phyloP scores from a whole-genome alignment of 1,140 invertebrate genomes.

The Acromyrmex heyeri region DNA sequence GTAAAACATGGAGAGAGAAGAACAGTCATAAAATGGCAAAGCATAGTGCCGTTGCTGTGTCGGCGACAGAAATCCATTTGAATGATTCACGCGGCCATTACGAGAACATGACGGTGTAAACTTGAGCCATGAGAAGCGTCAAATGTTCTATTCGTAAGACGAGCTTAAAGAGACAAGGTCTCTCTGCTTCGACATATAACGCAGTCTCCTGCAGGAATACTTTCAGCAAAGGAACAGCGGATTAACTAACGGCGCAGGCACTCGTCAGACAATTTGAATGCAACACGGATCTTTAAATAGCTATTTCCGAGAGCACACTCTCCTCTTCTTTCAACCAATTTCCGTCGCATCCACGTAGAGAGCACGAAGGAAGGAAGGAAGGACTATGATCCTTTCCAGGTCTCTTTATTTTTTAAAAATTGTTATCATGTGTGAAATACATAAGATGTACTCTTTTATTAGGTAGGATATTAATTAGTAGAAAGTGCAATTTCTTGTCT shows the following conservation, averaged over 20 bases:
- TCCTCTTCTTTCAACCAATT: conserved; percentile 34
- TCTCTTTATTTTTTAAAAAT: not conserved
- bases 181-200: conserved; percentile 47
- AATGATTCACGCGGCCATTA: conserved; percentile 37
- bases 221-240: conserved; percentile 64
- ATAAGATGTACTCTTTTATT: not conserved
- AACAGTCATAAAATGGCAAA: conserved; percentile 10
- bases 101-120: conserved; percentile 23
- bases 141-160: conserved; percentile 48
- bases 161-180: conserved; percentile 51
- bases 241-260: conserved; percentile 43
- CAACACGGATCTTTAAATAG: conserved; percentile 76
- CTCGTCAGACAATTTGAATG: conserved; percentile 72
- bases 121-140: conserved; percentile 9
- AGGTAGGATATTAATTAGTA: not conserved
- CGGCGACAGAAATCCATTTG: conserved; percentile 26
- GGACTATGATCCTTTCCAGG: conserved; percentile 34
- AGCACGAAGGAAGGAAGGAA: not conserved
- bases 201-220: conserved; percentile 33
- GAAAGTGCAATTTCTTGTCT: not conserved
- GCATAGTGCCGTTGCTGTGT: not conserved
- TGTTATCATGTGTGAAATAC: not conserved
- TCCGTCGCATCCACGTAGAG: conserved; percentile 45
- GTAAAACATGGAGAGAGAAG: not conserved
- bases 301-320: conserved; percentile 60